phyloP scores from a whole-genome alignment of 2,113 vertebrate genomes.

The Corythaixoides concolor region DNA sequence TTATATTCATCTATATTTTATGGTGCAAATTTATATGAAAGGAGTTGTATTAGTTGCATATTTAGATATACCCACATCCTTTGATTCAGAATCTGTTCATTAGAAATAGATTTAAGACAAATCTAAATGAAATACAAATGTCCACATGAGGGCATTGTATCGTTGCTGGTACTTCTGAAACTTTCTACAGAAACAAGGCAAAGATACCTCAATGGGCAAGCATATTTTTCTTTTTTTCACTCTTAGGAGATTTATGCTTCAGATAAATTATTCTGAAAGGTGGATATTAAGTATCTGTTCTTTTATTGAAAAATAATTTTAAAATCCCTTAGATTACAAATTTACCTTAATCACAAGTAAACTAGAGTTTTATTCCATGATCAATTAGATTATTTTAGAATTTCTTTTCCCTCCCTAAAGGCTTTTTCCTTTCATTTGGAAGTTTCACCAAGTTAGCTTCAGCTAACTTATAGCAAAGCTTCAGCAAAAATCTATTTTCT shows the following conservation, averaged over 20 bases:
- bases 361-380: neutral
- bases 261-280: neutral
- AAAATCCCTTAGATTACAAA: neutral
- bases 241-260: neutral
- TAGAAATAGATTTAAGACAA: neutral
- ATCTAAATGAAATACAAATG: neutral
- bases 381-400: neutral
- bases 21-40: neutral
- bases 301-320: neutral
- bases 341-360: neutral
- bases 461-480: neutral
- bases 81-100: neutral
- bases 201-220: neutral
- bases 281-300: neutral
- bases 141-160: slow-evolving; percentile 56
- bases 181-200: neutral
- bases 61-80: neutral
- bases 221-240: neutral
- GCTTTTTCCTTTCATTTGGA: neutral
- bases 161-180: slow-evolving; percentile 32
- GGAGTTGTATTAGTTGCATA: neutral
- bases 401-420: neutral
- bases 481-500: neutral
- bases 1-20: neutral
- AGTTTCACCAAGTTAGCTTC: neutral